Percentiles rank a stretch among this genome's conserved stretches.
Evolutionary conservation across 1,140 invertebrate species (phyloP).

Genomic region (Brachionus paranguensis): DNA sequence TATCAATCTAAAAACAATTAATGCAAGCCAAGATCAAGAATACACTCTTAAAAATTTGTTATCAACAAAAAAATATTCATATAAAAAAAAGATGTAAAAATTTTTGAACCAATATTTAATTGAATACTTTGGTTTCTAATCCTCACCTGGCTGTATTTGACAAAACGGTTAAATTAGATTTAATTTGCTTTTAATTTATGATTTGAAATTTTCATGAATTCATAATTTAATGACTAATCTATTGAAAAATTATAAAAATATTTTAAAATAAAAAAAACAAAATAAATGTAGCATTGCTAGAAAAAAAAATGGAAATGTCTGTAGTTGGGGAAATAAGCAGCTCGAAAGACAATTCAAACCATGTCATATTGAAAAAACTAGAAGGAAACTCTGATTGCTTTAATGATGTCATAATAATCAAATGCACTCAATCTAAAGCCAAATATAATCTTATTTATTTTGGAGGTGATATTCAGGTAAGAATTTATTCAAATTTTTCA

Average conservation of each 20-base stretch:
- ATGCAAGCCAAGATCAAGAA: too few relatives aligned
- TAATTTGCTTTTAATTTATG: not conserved
- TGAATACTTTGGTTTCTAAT: too few relatives aligned
- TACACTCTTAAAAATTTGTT: too few relatives aligned
- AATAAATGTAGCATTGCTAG: not conserved
- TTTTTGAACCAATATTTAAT: too few relatives aligned
- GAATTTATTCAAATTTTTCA: not conserved
- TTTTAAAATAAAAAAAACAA: not conserved
- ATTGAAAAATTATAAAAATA: not conserved
- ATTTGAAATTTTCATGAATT: not conserved
- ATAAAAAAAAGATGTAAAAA: too few relatives aligned
- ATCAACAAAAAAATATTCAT: too few relatives aligned
- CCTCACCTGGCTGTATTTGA: not conserved
- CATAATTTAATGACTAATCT: not conserved
- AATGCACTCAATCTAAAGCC: not conserved
- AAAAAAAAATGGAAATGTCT: not conserved
- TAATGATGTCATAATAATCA: constrained; percentile 31
- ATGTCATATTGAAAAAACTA: not conserved
- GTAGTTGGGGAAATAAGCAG: not conserved
- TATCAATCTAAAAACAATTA: too few relatives aligned
- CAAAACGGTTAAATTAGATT: not conserved
- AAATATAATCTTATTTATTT: constrained; percentile 33
- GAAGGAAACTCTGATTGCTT: constrained; percentile 5
- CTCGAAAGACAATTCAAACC: not conserved
- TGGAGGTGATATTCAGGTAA: constrained; percentile 37